Percentiles rank a stretch among this genome's conserved stretches.
phyloP scores from a whole-genome alignment of 2,113 vertebrate genomes.

The Chloebia gouldiae region DNA sequence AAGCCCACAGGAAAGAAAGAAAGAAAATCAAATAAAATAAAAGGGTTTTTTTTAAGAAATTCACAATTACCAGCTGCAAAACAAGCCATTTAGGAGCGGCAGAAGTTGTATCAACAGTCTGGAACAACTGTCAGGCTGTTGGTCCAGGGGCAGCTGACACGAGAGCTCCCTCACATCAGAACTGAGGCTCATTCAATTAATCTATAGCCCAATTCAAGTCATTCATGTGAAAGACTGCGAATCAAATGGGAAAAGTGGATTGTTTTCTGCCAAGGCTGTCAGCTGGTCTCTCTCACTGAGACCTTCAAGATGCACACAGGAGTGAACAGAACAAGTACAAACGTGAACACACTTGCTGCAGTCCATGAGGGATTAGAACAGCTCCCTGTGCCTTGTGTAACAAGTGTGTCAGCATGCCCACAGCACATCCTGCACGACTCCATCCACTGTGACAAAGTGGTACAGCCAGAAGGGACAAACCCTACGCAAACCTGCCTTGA shows the following conservation, averaged over 20 bases:
- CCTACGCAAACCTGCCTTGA: not conserved
- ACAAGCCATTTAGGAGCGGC: not conserved
- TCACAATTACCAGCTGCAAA: not conserved
- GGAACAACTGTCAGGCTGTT: not conserved
- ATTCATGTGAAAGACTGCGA: not conserved
- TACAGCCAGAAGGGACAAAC: not conserved
- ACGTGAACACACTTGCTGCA: not conserved
- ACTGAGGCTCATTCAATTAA: not conserved
- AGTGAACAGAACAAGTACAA: not conserved
- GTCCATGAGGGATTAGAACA: not conserved
- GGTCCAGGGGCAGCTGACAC: not conserved
- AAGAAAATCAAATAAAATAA: not conserved
- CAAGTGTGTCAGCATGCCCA: not conserved
- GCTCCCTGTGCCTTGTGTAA: not conserved
- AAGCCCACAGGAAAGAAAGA: not conserved
- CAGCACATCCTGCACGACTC: fast-evolving
- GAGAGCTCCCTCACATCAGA: not conserved
- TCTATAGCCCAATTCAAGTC: not conserved
- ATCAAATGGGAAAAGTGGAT: not conserved
- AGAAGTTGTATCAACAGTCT: not conserved
- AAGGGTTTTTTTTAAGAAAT: not conserved
- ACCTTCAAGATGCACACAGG: fast-evolving
- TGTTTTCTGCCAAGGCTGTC: not conserved
- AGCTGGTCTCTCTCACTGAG: not conserved
- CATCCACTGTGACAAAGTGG: not conserved